A percentile compares a stretch with the other conserved stretches of the same genome.
phyloP scores from a whole-genome alignment of 1,140 invertebrate species.

The Drosophila erecta region DNA sequence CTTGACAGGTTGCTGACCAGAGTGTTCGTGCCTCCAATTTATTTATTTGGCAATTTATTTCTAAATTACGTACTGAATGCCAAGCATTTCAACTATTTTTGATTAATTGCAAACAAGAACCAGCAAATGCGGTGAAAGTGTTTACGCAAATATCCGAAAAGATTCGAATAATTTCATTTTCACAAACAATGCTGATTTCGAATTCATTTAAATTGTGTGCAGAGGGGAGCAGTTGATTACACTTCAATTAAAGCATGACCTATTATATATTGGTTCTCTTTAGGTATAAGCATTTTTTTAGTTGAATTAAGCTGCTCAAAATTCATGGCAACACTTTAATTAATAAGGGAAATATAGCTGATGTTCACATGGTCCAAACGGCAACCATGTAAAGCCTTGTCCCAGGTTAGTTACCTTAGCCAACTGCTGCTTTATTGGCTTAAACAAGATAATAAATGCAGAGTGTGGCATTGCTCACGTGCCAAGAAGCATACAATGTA shows the following conservation, averaged over 20 bases:
- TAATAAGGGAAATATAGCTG: conserved; percentile 10
- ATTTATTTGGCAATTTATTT: conserved; percentile 26
- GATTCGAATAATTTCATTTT: conserved; percentile 10
- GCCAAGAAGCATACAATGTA: conserved; percentile 34
- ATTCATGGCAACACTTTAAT: conserved; percentile 7
- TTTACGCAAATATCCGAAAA: conserved; percentile 14
- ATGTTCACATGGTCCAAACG: conserved; percentile 2
- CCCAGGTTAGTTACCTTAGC: conserved; percentile 55
- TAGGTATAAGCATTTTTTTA: background rate
- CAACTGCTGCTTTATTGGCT: conserved; percentile 17
- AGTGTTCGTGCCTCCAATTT: conserved; percentile 25
- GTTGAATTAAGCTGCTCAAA: background rate
- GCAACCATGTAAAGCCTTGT: conserved; percentile 38
- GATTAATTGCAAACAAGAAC: conserved; percentile 45
- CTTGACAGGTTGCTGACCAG: conserved; percentile 6
- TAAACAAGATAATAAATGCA: conserved; percentile 8
- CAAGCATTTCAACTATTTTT: conserved; percentile 50
- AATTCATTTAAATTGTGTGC: conserved; percentile 30
- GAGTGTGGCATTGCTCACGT: conserved; percentile 44
- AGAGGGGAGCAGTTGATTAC: conserved; percentile 1
- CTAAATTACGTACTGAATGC: conserved; percentile 31
- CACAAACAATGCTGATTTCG: conserved; percentile 17
- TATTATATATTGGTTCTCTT: background rate
- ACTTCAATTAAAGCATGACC: conserved; percentile 24
- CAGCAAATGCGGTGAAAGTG: background rate